Base-by-base conservation (phyloP, 2,888 invertebrate genomes). In the Drosophila niveifrons region DNA sequence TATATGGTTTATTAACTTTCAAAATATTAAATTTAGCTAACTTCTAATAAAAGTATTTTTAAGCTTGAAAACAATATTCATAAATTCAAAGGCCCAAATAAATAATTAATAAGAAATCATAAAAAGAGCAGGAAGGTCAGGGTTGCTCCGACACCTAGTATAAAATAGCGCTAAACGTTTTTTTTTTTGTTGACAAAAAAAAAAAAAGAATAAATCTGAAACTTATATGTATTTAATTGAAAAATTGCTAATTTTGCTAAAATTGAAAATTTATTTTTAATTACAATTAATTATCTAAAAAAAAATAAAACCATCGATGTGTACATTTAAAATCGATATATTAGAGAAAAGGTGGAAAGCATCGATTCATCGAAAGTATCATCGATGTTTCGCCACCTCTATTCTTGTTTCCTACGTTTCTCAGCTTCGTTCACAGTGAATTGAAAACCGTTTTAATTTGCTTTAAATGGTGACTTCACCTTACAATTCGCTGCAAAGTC, bases 361-460 rank as follows among this genome's bases (percentile, higher is more conserved):
- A 23, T 36, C 36, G 4, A 36, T 4, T 3, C 34, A 36, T 36
- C 34, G 34, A 36, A n/a, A 36, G n/a, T 36, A 13, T 44, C 52
- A 76, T 76, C 61, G 70, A 36, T 36, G 34, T 36, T 11, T 36
- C 11, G 11, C 11, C 34, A 36, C 34, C 11, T n/a, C 34, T 36
- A 36, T 75, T 65, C 65, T 78, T 48, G 70, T 48, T 68, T 73
- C 64, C 50, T 41, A 51, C 59, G 55, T 48, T 62, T 59, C 58
- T 8, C 13, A 62, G 71, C 23, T 39, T 59, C 48, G 62, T 50
- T 65, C 41, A 50, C 67, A 39, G 39, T 7, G 18, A 52, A 48
- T 62, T 31, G 50, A 64, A 52, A 50, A 44, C 23, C 29, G 28
- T 29, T 51, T 10, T 11, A n/a, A 52, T 44, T 62, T 58, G 41